phyloP scores from a whole-genome alignment of 2,888 invertebrate species.

The Plusia festucae region DNA sequence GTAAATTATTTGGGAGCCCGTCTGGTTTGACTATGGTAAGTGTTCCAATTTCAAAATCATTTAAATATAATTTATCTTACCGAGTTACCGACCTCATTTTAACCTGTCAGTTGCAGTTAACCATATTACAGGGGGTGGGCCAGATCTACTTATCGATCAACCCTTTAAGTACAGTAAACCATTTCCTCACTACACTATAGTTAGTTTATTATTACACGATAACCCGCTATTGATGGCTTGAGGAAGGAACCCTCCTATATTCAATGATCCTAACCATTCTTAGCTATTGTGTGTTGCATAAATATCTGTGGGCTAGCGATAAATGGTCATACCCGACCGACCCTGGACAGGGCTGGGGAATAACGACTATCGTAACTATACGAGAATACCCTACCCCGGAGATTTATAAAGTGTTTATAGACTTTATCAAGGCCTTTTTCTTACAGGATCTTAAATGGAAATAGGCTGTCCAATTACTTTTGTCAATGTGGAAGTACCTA shows the following conservation, averaged over 20 bases:
- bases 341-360: slow-evolving; percentile 21
- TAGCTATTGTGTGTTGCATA: slow-evolving; percentile 38
- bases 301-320: slow-evolving; percentile 45
- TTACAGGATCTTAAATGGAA: neutral
- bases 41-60: neutral
- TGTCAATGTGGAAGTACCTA: neutral
- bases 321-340: slow-evolving; percentile 36
- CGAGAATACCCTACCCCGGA: slow-evolving; percentile 24
- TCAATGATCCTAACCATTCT: slow-evolving; percentile 26
- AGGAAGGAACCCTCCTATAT: slow-evolving; percentile 9
- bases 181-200: neutral
- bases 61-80: neutral
- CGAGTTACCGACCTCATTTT: neutral
- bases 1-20: neutral
- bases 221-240: slow-evolving; percentile 4
- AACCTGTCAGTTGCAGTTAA: neutral
- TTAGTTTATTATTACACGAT: slow-evolving; percentile 4
- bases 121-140: neutral
- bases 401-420: slow-evolving; percentile 46
- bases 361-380: slow-evolving; percentile 50
- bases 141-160: neutral
- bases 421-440: slow-evolving; percentile 32
- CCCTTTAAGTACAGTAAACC: neutral
- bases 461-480: neutral
- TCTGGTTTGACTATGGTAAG: neutral